Conservation (phyloP, 2,113 vertebrate genomes). For the Chiloscyllium plagiosum region DNA sequence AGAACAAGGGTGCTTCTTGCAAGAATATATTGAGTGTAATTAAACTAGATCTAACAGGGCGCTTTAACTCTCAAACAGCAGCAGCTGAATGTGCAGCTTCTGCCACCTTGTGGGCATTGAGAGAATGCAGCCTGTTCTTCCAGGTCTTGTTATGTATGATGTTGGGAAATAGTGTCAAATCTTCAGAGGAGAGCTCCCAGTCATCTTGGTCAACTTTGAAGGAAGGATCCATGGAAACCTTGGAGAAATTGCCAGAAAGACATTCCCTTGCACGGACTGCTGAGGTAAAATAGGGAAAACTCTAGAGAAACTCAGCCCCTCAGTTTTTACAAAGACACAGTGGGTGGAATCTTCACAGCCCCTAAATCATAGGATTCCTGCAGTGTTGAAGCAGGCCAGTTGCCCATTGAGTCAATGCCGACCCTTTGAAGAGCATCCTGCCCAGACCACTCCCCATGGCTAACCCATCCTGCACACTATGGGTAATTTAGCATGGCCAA, state of each 20-base stretch:
- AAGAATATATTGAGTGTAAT: background rate
- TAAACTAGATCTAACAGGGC: background rate
- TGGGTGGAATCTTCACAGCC: too few species aligned
- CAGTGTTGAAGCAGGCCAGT: too few species aligned
- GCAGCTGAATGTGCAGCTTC: background rate
- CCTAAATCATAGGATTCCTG: too few species aligned
- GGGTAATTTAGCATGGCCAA: too few species aligned
- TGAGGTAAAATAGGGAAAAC: background rate
- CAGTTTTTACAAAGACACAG: too few species aligned
- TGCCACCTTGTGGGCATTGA: background rate
- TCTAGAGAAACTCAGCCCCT: too few species aligned
- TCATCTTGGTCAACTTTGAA: background rate
- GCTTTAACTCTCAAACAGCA: background rate
- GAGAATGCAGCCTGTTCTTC: background rate
- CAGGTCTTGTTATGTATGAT: background rate
- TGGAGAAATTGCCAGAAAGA: background rate
- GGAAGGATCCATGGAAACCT: background rate
- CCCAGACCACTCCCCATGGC: too few species aligned
- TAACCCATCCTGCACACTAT: too few species aligned
- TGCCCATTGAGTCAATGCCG: too few species aligned
- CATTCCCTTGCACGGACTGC: too few species aligned
- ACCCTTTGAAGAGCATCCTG: too few species aligned
- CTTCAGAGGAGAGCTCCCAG: background rate
- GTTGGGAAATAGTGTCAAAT: background rate
- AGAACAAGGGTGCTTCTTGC: background rate